A percentile compares a stretch with the other conserved stretches of the same genome.
Evolutionary conservation across 2,888 invertebrate species (phyloP).

Genomic region (Cheilosia grossa): DNA sequence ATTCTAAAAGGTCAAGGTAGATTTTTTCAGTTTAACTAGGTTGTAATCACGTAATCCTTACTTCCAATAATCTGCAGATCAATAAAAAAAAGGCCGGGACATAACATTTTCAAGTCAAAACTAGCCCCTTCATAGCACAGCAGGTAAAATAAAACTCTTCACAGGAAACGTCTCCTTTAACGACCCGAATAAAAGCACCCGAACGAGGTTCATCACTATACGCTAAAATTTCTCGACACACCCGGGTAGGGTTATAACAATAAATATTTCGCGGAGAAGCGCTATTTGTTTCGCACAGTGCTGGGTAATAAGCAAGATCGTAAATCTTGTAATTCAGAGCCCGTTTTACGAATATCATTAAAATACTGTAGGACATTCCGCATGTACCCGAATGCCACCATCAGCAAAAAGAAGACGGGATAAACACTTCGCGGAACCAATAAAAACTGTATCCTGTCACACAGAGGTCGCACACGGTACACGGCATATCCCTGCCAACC

Average conservation of each 20-base stretch:
- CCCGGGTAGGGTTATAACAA: constrained; percentile 12
- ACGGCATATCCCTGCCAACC: constrained; percentile 22
- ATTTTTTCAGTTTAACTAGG: no score
- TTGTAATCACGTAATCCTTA: no score
- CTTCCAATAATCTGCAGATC: no score
- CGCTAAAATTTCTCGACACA: neutral
- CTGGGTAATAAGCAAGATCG: constrained; percentile 51
- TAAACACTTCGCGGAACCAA: constrained; percentile 37
- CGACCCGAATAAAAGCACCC: constrained; percentile 22
- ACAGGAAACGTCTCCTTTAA: constrained; percentile 24
- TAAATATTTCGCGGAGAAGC: constrained; percentile 22
- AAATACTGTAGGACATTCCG: constrained; percentile 51
- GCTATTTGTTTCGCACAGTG: constrained; percentile 44
- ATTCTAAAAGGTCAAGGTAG: no score
- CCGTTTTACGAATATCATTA: constrained; percentile 51
- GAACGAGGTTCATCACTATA: neutral
- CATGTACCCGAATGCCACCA: constrained; percentile 21
- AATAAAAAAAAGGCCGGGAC: neutral
- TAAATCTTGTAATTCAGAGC: constrained; percentile 43
- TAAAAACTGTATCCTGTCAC: constrained; percentile 27
- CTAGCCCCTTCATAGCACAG: neutral
- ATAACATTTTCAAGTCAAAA: neutral
- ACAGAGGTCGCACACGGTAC: neutral
- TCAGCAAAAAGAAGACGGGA: constrained; percentile 25
- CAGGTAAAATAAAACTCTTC: neutral